A percentile compares a stretch with the other conserved stretches of the same genome.
Conservation (phyloP, 2,888 invertebrate species). For the Polydrusus pterygomalis region DNA sequence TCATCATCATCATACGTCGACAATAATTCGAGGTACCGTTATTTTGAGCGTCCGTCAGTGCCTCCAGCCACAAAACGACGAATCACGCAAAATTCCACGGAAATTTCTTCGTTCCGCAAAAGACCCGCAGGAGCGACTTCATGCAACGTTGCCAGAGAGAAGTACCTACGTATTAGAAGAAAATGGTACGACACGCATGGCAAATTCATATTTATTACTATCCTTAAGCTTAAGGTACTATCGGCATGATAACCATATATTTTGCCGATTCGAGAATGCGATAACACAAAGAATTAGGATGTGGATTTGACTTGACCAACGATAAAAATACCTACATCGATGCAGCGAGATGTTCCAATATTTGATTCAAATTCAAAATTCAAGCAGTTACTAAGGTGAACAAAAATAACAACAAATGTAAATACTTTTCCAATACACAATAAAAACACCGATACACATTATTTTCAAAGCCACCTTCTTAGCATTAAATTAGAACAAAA, state of each 20-base stretch:
- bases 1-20: slow-evolving; percentile 34
- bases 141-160: slow-evolving; percentile 40
- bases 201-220: not conserved
- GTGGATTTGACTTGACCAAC: not conserved
- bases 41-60: slow-evolving; percentile 27
- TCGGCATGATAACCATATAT: not conserved
- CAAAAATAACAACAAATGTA: too few species aligned
- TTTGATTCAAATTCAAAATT: not conserved
- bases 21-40: slow-evolving; percentile 43
- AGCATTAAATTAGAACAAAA: too few species aligned
- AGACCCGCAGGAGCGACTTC: slow-evolving; percentile 31
- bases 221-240: not conserved
- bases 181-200: slow-evolving; percentile 19
- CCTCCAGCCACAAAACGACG: slow-evolving; percentile 38
- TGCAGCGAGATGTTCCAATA: not conserved
- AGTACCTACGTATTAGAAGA: slow-evolving; percentile 14
- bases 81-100: slow-evolving; percentile 43
- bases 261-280: not conserved
- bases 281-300: slow-evolving; percentile 1
- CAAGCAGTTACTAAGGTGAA: too few species aligned
- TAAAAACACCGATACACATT: too few species aligned
- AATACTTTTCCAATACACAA: too few species aligned
- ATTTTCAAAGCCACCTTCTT: too few species aligned
- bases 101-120: slow-evolving; percentile 48
- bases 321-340: too few species aligned